Percentiles rank a stretch among this genome's conserved stretches.
Evolutionary conservation across 2,113 vertebrate species (phyloP).

Genomic region (Acanthisitta chloris): DNA sequence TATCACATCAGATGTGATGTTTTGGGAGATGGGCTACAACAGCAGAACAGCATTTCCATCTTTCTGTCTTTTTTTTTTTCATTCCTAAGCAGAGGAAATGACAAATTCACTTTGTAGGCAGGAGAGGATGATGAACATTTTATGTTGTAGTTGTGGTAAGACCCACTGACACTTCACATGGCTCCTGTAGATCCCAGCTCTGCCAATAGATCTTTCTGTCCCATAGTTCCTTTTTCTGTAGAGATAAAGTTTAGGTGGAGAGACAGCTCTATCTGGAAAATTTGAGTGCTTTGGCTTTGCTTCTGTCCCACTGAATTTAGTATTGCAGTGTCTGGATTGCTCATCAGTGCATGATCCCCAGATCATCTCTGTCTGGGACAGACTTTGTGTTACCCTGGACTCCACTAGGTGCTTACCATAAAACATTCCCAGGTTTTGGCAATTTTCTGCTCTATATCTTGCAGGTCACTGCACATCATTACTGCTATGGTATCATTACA

Average conservation of each 20-base stretch:
- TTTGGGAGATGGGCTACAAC: not conserved
- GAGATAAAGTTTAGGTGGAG: not conserved
- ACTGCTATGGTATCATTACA: not conserved
- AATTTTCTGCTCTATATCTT: not conserved
- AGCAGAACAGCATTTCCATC: not conserved
- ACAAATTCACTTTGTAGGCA: not conserved
- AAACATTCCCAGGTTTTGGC: not conserved
- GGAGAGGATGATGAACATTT: not conserved
- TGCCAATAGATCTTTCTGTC: not conserved
- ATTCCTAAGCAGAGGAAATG: not conserved
- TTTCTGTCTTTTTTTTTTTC: not conserved
- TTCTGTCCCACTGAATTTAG: not conserved
- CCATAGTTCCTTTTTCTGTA: not conserved
- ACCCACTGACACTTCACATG: not conserved
- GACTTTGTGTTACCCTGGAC: not conserved
- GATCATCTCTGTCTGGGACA: not conserved
- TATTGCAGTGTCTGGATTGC: not conserved
- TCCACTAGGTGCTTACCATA: not conserved
- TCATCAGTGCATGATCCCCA: not conserved
- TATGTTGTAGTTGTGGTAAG: not conserved
- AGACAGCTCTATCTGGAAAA: not conserved
- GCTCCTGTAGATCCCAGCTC: not conserved
- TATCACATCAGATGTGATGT: slow-evolving; percentile 44
- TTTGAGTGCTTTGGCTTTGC: not conserved
- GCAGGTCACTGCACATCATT: not conserved